Evolutionary conservation across 2,113 vertebrate species (phyloP).

Genomic region (Nothoprocta pentlandii): DNA sequence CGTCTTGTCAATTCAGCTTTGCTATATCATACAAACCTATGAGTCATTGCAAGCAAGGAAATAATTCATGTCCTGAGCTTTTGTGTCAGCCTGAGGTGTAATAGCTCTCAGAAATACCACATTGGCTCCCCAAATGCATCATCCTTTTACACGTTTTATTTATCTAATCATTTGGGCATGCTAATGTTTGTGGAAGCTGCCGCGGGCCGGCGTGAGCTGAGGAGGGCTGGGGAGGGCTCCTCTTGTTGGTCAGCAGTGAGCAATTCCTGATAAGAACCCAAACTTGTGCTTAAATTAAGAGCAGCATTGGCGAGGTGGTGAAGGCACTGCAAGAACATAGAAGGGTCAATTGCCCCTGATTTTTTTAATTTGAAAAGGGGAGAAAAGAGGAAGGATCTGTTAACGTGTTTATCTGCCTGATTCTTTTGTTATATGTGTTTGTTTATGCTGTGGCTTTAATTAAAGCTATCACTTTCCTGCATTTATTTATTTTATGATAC

Average conservation of each 20-base stretch:
- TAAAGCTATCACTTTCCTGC: not conserved
- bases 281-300: not conserved
- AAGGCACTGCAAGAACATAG: not conserved
- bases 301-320: not conserved
- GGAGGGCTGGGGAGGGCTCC: not conserved
- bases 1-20: conserved; percentile 26
- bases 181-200: not conserved
- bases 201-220: not conserved
- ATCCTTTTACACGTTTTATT: not conserved
- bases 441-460: not conserved
- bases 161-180: not conserved
- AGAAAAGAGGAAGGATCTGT: not conserved
- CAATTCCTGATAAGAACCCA: not conserved
- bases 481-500: not conserved
- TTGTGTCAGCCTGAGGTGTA: not conserved
- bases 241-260: not conserved
- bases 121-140: not conserved
- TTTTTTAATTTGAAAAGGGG: not conserved
- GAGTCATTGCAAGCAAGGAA: conserved; percentile 35
- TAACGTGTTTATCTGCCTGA: not conserved
- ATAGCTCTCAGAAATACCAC: not conserved
- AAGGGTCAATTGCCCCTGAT: not conserved
- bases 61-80: conserved; percentile 11
- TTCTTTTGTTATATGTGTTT: not conserved
- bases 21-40: conserved; percentile 1